Base-by-base conservation (phyloP, 2,888 invertebrate genomes). In the Tachina grossa region DNA sequence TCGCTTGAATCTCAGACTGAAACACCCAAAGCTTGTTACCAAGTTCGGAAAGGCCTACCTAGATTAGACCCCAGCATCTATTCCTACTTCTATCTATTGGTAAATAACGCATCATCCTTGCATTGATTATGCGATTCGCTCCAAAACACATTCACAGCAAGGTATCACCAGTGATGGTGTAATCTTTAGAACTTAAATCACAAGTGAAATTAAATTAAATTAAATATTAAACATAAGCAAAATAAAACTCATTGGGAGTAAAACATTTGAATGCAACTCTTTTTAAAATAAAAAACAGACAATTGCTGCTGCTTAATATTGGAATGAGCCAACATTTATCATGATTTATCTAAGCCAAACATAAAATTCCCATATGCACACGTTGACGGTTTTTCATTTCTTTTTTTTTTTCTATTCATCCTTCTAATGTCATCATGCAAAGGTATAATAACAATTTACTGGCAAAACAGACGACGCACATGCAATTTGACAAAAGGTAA, bases 401-500 rank as follows among this genome's bases (percentile, higher is more conserved):
- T 22, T 47, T 51, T 57, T 55, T 65, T 16, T 22, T 22, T 71
- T 53, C 31, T 22, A 41, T 49, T 78, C 57, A 31, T 72, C 8
- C 69, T 68, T 63, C 57, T 51, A 22, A 45, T 76, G 53, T 77
- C 72, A 53, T 55, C 66, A 65, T 75, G 65, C 61, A 76, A 76
- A 83, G 79, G 83, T 83, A 83, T 76, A 83, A 83, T 80, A 83
- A 79, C 79, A 79, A 79, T 85, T 85, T 86, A 87, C 86, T 82
- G 57, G 75, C 86, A 88, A 86, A 88, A 76, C 83, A 84, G 72
- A 53, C 72, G 77, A 83, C 63, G 65, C 82, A 85, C 68, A 86
- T 84, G 84, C 87, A 88, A 88, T 85, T 87, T 88, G 86, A 85
- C 87, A 86, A 83, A 90, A 90, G 90, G 91, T 90, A 90, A 89